These are phyloP conservation scores for Phyllostomus discolor DNA, from an alignment of 2,113 vertebrate genomes.

Conservation along the genomic window DNA sequence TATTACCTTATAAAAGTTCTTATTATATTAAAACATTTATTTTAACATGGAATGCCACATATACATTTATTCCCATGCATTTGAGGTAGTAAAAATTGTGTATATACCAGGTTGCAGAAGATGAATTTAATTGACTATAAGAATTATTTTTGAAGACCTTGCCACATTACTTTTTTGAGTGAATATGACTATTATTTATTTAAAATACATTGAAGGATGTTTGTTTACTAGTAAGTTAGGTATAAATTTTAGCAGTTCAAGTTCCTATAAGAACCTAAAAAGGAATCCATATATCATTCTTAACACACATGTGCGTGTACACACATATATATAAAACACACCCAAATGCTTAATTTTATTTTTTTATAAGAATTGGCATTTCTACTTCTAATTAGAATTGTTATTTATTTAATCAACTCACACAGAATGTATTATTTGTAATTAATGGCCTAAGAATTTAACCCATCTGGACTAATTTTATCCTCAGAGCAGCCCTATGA, in stretches of 20 bases:
- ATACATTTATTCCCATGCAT: neutral
- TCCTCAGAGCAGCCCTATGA: neutral
- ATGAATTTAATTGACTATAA: neutral
- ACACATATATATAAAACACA: neutral
- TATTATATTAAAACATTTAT: neutral
- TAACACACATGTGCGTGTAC: neutral
- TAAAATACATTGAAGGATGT: neutral
- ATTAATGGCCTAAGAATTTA: neutral
- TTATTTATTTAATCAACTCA: neutral
- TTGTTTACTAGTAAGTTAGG: slow-evolving; percentile 13
- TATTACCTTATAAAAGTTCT: neutral
- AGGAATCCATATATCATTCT: neutral
- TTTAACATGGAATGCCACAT: neutral
- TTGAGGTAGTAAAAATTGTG: neutral
- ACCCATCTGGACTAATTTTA: neutral
- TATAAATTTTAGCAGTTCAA: neutral
- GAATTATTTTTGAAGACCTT: neutral
- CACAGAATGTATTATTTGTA: neutral
- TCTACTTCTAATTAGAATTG: neutral
- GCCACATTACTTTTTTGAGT: neutral
- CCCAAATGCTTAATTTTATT: neutral
- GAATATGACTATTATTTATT: neutral
- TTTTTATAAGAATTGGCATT: neutral
- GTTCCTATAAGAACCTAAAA: neutral
- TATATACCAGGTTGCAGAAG: neutral